phyloP scores from a whole-genome alignment of 2,888 invertebrate genomes.

The Apotomis betuletana region DNA sequence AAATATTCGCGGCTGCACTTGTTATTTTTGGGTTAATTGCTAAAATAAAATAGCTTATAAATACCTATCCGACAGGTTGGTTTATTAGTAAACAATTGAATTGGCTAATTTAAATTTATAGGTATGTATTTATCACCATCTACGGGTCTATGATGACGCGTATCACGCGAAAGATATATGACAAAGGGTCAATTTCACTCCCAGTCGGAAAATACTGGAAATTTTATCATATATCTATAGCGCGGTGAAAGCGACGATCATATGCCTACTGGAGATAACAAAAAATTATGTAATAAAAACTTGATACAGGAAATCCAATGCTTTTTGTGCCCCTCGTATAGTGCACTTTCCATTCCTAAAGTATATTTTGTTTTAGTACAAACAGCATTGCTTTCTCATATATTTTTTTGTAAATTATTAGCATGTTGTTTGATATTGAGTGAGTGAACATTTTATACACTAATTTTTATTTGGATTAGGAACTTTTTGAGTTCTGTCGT shows the following conservation, averaged over 20 bases:
- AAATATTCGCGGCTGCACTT: slow-evolving; percentile 50
- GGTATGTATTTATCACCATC: slow-evolving; percentile 31
- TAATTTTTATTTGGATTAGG: slow-evolving; percentile 24
- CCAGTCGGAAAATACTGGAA: too few relatives aligned
- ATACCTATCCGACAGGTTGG: slow-evolving; percentile 48
- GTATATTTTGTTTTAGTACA: slow-evolving; percentile 43
- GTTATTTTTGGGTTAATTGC: slow-evolving; percentile 48
- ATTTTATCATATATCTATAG: too few relatives aligned
- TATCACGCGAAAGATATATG: too few relatives aligned
- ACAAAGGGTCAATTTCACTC: too few relatives aligned
- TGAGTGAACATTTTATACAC: slow-evolving; percentile 23
- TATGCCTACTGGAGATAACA: slow-evolving; percentile 1
- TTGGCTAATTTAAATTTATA: slow-evolving; percentile 30
- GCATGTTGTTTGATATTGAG: slow-evolving; percentile 47
- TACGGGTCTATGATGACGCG: too few relatives aligned
- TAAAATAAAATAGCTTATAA: slow-evolving; percentile 46
- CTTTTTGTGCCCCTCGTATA: slow-evolving; percentile 48
- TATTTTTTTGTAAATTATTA: slow-evolving; percentile 39
- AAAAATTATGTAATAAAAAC: slow-evolving; percentile 21
- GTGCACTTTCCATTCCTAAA: slow-evolving; percentile 20
- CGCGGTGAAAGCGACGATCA: too few relatives aligned
- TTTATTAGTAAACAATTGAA: slow-evolving; percentile 28
- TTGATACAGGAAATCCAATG: slow-evolving; percentile 43
- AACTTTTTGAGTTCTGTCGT: slow-evolving; percentile 35
- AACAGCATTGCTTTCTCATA: slow-evolving; percentile 47